Conservation (phyloP, 2,113 vertebrate genomes). For the Cyprinodon variegatus region DNA sequence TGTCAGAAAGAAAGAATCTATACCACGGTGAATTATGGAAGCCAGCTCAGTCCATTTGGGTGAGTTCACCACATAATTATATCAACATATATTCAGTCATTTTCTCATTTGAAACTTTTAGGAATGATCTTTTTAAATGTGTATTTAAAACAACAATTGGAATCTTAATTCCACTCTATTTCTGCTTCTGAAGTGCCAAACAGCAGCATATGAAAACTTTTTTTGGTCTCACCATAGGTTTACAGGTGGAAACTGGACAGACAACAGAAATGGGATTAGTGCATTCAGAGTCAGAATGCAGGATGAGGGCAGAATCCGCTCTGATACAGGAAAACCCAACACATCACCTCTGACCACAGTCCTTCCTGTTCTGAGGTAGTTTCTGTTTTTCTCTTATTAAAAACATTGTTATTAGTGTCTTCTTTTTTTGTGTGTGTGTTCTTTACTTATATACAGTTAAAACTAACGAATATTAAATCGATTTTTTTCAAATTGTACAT, state of each 20-base stretch:
- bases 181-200: no score
- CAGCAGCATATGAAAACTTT: not conserved
- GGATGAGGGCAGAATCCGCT: slow-evolving; percentile 38
- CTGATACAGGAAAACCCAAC: slow-evolving; percentile 40
- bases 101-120: no score
- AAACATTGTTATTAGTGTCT: not conserved
- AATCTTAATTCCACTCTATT: no score
- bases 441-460: not conserved
- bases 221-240: slow-evolving; percentile 10
- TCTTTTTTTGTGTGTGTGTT: not conserved
- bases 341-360: slow-evolving; percentile 43
- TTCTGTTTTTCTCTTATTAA: no score
- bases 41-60: not conserved
- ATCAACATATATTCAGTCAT: not conserved
- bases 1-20: not conserved
- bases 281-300: not conserved
- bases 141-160: no score
- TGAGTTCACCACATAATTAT: not conserved
- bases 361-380: slow-evolving; percentile 35
- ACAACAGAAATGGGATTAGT: not conserved
- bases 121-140: no score
- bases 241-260: not conserved
- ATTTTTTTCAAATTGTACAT: no score
- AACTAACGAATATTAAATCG: not conserved
- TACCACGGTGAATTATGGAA: not conserved